Evolutionary conservation across 2,113 vertebrate species (phyloP), one percentile per base, ranked within the genome.

Genomic region (Rhineura floridana): DNA sequence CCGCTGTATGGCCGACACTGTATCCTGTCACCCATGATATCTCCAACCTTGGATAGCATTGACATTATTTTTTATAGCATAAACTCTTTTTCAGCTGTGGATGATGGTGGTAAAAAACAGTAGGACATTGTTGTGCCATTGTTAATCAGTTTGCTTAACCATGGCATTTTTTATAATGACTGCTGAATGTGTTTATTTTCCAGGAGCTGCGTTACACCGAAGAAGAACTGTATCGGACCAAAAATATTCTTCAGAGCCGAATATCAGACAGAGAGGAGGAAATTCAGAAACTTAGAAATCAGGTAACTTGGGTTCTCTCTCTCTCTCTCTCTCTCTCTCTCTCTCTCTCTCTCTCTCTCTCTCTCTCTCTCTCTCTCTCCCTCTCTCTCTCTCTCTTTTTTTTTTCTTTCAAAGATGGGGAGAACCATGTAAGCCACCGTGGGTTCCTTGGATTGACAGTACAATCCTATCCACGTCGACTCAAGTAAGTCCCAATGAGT

Each of bases 281-380:
- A 95, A 99, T 99, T 92, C 98, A 99, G 89, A 99, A 99, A 94
- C 98, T 99, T 91, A 98, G 99, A 95, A 99, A 99, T 94, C 99
- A 99, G 98, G 98, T 98, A 95, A 55, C 17, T 0, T 44, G n/a
- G 12, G 7, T 77, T 50, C 48, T 50, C 10, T 11, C 10, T 50
- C 48, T 50, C 10, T 11, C 10, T 50, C 48, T 50, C 10, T 11
- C 10, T 50, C 48, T 11, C 10, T 11, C 48, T 50, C 48, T 50
- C 10, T 11, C 48, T 50, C 48, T 50, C 10, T 11, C 48, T 50
- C 48, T 50, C 10, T 11, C 48, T 50, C 48, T 50, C 10, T 11
- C 10, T 50, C 48, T 11, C 10, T 11, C 10, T 50, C 48, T 50
- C 10, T 11, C 48, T 50, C 48, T 50, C 10, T 11, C 10, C 10